Evolutionary conservation across 2,888 invertebrate species (phyloP), one percentile per base, ranked within the genome.

Genomic region (Hedya salicella): DNA sequence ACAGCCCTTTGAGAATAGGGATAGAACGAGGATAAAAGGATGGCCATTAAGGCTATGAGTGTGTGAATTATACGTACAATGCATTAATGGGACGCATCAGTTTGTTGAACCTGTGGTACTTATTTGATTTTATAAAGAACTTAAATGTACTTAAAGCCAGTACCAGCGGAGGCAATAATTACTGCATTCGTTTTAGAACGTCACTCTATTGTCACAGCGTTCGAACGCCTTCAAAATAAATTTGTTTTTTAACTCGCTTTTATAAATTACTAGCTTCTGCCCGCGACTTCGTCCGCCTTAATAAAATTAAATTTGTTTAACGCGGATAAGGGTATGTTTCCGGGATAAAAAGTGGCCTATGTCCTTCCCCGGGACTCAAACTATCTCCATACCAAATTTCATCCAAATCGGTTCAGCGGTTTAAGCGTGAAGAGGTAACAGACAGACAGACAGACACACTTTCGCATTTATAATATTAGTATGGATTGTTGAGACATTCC

Each of bases 1-100:
- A 83, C 77, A 57, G 46, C 70, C 66, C 74, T 77, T 77, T 75
- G 79, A 85, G 78, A 83, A 82, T 78, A 73, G 75, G 74, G 73
- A 80, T 80, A 76, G 70, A 75, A 71, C 70, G 74, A 79, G 82
- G 76, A 87, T 86, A 84, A 86, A n/a, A 88, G 81, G 82, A 81
- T 75, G 65, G 81, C 79, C 81, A 86, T 87, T 87, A 87, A 21
- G 78, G 68, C 71, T 77, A 79, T 77, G 75, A 79, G 75, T 73
- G 73, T 73, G 77, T 73, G 71, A 57, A 57, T 46, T 57, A 57
- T 57, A 57, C 73, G 72, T 71, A 68, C 69, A 68, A 62, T 59
- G 56, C 68, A 70, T 69, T 69, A 68, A 65, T 69, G 65, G 59
- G 48, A 62, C 25, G 49, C 67, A 65, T 69, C 61, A 50, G 54